phyloP scores from a whole-genome alignment of 2,113 vertebrate species.

The Amblyopsis rosae region DNA sequence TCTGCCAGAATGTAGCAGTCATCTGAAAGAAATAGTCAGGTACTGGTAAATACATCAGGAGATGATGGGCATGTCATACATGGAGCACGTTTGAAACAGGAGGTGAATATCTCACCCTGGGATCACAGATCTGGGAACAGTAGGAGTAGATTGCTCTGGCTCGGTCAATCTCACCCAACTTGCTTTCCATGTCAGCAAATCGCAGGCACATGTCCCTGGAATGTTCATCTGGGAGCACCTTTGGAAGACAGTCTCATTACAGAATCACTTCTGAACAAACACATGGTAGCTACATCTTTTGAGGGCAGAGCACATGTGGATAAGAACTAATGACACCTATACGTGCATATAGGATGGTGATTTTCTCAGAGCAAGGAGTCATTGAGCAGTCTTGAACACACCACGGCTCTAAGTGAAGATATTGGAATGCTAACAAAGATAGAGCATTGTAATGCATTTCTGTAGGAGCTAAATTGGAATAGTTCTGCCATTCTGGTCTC shows the following conservation, averaged over 20 bases:
- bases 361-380: too few species aligned
- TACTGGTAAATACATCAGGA: background rate
- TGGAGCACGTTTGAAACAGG: background rate
- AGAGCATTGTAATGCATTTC: too few species aligned
- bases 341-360: too few species aligned
- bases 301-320: too few species aligned
- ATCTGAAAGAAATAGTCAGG: conserved; percentile 66
- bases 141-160: conserved; percentile 91
- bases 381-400: too few species aligned
- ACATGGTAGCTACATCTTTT: too few species aligned
- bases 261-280: too few species aligned
- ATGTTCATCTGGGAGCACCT: conserved; percentile 90
- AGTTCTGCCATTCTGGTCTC: too few species aligned
- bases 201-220: conserved; percentile 90
- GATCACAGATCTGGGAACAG: conserved; percentile 95
- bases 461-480: too few species aligned
- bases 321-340: too few species aligned
- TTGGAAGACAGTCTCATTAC: conserved; percentile 6
- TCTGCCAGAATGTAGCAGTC: conserved; percentile 88
- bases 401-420: too few species aligned
- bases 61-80: background rate
- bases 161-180: conserved; percentile 91
- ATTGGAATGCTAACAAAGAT: too few species aligned
- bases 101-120: conserved; percentile 74
- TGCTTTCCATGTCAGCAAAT: conserved; percentile 95